Percentiles rank a stretch among this genome's conserved stretches.
phyloP scores from a whole-genome alignment of 2,888 invertebrate genomes.

The Hypselothyrea guttata region DNA sequence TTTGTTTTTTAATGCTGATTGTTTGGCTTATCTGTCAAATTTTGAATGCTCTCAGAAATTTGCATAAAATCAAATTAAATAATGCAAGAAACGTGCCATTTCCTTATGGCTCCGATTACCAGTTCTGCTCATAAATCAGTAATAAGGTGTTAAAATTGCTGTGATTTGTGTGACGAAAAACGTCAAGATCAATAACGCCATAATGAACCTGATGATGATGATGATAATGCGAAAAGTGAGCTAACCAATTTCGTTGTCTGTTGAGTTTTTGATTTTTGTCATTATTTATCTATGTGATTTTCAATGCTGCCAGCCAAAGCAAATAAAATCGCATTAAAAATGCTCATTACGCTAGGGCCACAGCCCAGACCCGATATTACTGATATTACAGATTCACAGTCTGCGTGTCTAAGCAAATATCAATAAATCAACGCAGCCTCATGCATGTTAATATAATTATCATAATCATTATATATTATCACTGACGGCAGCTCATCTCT shows the following conservation, averaged over 20 bases:
- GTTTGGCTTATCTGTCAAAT: slow-evolving; percentile 15
- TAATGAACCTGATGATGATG: slow-evolving; percentile 26
- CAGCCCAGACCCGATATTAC: slow-evolving; percentile 2
- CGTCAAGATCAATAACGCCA: slow-evolving; percentile 51
- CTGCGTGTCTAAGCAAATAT: slow-evolving; percentile 14
- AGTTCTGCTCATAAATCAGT: slow-evolving; percentile 25
- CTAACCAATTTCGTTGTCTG: slow-evolving; percentile 19
- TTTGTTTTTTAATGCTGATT: not conserved
- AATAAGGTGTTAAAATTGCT: slow-evolving; percentile 40
- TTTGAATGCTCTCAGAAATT: slow-evolving; percentile 7
- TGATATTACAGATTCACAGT: not conserved
- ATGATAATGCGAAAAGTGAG: slow-evolving; percentile 19
- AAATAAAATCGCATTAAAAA: slow-evolving; percentile 63
- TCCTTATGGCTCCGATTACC: slow-evolving; percentile 34
- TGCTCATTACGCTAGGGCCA: slow-evolving; percentile 38
- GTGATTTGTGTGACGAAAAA: slow-evolving; percentile 9
- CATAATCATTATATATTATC: slow-evolving; percentile 46
- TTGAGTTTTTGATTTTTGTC: slow-evolving; percentile 22
- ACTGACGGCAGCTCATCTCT: slow-evolving; percentile 9
- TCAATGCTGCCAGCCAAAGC: slow-evolving; percentile 46
- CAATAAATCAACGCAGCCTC: slow-evolving; percentile 39
- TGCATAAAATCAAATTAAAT: slow-evolving; percentile 23
- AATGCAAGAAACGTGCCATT: slow-evolving; percentile 22
- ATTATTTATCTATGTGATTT: slow-evolving; percentile 47
- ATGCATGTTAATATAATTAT: slow-evolving; percentile 41